These are phyloP conservation scores for Mesoclemmys tuberculata DNA, from an alignment of 2,113 vertebrate genomes.

Conservation along the genomic window DNA sequence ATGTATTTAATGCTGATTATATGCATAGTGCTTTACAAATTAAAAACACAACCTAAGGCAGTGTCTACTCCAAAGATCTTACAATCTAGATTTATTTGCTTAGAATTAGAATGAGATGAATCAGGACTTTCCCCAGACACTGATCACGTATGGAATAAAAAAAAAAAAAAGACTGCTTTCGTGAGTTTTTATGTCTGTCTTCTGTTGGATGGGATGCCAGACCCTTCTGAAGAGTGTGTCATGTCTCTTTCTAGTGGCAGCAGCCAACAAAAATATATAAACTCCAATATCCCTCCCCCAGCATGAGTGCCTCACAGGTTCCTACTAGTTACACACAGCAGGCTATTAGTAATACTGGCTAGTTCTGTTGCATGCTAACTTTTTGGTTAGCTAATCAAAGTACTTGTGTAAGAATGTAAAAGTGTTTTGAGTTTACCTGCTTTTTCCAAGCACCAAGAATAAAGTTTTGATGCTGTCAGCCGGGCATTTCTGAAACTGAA, in stretches of 20 bases:
- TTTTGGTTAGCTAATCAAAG: neutral
- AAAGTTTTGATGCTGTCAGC: neutral
- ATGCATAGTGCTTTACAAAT: neutral
- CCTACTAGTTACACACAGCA: neutral
- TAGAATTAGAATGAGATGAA: neutral
- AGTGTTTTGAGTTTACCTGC: neutral
- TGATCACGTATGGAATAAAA: neutral
- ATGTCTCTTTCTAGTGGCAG: neutral
- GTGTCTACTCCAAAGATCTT: neutral
- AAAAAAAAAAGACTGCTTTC: neutral
- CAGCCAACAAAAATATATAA: neutral
- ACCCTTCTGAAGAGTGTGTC: neutral
- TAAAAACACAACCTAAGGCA: neutral
- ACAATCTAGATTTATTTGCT: neutral
- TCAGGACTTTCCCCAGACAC: neutral
- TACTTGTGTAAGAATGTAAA: neutral
- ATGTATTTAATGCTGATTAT: neutral
- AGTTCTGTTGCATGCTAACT: neutral
- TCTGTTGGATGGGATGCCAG: neutral
- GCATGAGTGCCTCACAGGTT: neutral
- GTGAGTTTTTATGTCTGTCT: neutral
- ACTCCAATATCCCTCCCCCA: neutral
- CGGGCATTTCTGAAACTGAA: neutral
- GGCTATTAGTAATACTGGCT: neutral
- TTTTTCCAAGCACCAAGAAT: neutral